A percentile compares a stretch with the other conserved stretches of the same genome.
phyloP scores from a whole-genome alignment of 2,113 vertebrate species.

The Dendropsophus ebraccatus region DNA sequence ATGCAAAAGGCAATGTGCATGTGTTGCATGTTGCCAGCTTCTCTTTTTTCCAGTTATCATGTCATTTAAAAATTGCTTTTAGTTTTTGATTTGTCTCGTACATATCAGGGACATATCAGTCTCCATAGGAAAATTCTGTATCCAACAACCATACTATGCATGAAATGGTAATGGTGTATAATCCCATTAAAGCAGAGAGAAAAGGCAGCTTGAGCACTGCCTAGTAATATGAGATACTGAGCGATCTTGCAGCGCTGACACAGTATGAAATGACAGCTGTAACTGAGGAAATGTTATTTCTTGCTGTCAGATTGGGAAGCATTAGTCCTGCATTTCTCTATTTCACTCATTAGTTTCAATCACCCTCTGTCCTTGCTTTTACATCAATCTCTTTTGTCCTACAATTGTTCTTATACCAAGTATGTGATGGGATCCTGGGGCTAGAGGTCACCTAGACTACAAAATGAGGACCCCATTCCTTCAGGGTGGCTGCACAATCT shows the following conservation, averaged over 20 bases:
- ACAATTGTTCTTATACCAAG: background rate
- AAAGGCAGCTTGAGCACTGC: background rate
- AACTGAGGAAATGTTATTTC: slow-evolving; percentile 29
- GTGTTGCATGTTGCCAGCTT: too few species aligned
- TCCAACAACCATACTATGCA: slow-evolving; percentile 8
- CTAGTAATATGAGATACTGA: background rate
- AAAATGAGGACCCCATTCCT: background rate
- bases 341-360: slow-evolving; percentile 4
- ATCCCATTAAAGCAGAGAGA: background rate
- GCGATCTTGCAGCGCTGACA: background rate
- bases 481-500: background rate
- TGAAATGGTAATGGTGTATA: background rate
- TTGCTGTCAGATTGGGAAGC: slow-evolving; percentile 4
- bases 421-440: background rate
- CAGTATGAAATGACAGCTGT: slow-evolving; percentile 28
- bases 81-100: too few species aligned
- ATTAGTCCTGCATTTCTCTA: background rate
- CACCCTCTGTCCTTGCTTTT: slow-evolving; percentile 2
- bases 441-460: background rate
- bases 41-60: too few species aligned
- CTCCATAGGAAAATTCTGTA: slow-evolving; percentile 10
- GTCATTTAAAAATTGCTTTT: too few species aligned
- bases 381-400: background rate
- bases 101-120: too few species aligned
- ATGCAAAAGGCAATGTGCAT: too few species aligned